These are phyloP conservation scores for Radopholus similis DNA, from an alignment of 1,140 invertebrate genomes.

Conservation along the genomic window DNA sequence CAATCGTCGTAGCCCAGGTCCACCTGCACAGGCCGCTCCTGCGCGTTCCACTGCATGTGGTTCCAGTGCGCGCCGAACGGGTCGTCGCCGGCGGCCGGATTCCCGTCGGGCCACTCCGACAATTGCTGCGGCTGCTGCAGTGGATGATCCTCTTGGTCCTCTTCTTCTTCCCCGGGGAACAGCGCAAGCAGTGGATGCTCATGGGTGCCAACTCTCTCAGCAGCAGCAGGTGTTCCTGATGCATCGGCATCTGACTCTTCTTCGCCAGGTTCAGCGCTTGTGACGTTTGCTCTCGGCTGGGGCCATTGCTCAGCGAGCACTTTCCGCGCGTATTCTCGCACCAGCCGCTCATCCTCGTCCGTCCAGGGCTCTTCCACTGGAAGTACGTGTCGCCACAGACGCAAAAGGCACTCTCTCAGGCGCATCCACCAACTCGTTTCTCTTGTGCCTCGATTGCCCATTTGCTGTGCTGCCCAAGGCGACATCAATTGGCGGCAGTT, in stretches of 20 bases:
- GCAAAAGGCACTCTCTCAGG: not conserved
- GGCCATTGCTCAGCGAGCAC: too few relatives aligned
- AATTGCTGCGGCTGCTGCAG: too few relatives aligned
- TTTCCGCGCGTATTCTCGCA: too few relatives aligned
- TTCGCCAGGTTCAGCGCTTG: too few relatives aligned
- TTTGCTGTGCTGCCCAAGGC: not conserved
- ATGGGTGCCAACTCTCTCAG: too few relatives aligned
- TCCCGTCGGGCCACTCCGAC: slow-evolving; percentile 8
- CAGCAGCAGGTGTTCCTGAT: too few relatives aligned
- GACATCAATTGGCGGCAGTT: not conserved
- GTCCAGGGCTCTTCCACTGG: too few relatives aligned
- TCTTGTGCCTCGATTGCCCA: not conserved
- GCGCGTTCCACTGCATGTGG: slow-evolving; percentile 39
- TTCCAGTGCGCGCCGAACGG: slow-evolving; percentile 35
- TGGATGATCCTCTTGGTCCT: not conserved
- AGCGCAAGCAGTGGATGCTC: not conserved
- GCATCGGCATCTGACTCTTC: too few relatives aligned
- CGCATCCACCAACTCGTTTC: not conserved
- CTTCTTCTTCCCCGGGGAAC: not conserved
- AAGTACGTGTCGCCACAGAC: too few relatives aligned
- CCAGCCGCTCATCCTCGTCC: too few relatives aligned
- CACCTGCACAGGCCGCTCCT: slow-evolving; percentile 34
- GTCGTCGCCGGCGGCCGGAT: slow-evolving; percentile 31
- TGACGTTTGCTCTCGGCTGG: too few relatives aligned
- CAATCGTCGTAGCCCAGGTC: slow-evolving; percentile 38